phyloP scores from a whole-genome alignment of 2,797 vertebrate genomes.

The Masticophis lateralis region DNA sequence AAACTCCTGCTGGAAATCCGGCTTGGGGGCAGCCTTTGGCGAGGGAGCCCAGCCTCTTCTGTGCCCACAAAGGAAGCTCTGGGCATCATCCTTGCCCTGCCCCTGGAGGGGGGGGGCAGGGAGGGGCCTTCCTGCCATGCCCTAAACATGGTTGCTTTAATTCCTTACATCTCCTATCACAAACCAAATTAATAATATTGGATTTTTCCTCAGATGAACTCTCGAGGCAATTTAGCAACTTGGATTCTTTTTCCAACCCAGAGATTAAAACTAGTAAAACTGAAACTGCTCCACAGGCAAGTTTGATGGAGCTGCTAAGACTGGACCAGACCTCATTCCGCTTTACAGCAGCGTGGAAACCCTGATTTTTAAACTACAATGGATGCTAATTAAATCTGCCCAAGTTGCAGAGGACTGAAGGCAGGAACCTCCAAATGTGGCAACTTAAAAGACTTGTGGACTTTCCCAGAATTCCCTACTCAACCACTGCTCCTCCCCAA shows the following conservation, averaged over 20 bases:
- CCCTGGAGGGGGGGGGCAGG: background rate
- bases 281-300: background rate
- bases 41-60: background rate
- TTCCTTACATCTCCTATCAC: background rate
- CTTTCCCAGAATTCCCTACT: no score
- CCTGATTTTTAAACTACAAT: background rate
- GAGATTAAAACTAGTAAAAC: background rate
- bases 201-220: background rate
- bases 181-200: background rate
- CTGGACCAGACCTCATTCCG: background rate
- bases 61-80: background rate
- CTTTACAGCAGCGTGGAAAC: background rate
- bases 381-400: background rate
- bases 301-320: background rate
- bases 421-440: background rate
- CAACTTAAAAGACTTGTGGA: background rate
- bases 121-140: background rate
- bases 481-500: no score
- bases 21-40: background rate
- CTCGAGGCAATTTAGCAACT: background rate
- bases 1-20: background rate
- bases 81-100: background rate
- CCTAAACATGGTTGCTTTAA: background rate
- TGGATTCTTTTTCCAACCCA: background rate
- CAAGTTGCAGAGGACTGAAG: background rate